phyloP scores from a whole-genome alignment of 2,797 vertebrate species.

The Amblyopsis hoosieri region DNA sequence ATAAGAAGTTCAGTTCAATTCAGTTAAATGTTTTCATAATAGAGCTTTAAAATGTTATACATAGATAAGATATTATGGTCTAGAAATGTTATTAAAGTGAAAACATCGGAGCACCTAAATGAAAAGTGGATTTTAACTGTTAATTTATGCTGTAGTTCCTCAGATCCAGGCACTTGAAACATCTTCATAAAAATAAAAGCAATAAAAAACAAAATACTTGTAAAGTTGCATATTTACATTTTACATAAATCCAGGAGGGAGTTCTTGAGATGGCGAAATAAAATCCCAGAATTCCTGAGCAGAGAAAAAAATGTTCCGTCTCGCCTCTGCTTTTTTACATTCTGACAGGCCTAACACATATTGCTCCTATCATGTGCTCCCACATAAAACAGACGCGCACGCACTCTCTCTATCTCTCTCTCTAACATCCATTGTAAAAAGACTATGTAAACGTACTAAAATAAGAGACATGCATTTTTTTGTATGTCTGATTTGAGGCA shows the following conservation, averaged over 20 bases:
- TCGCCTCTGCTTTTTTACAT: constrained; percentile 27
- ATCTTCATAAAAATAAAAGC: constrained; percentile 8
- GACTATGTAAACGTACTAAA: background rate
- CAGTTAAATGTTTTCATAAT: too few relatives aligned
- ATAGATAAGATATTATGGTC: too few relatives aligned
- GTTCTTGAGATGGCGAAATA: background rate
- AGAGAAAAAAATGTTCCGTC: constrained; percentile 18
- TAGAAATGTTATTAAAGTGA: background rate
- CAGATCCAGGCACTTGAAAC: constrained; percentile 51
- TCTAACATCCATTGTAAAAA: background rate
- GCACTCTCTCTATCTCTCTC: constrained; percentile 9
- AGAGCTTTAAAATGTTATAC: too few relatives aligned
- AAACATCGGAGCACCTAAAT: constrained; percentile 28
- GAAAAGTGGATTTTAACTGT: constrained; percentile 1
- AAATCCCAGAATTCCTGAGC: constrained; percentile 44
- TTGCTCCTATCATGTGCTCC: background rate
- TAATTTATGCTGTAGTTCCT: background rate
- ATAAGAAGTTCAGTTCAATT: too few relatives aligned
- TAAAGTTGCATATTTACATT: constrained; percentile 49
- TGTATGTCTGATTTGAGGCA: background rate
- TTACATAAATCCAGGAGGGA: constrained; percentile 22
- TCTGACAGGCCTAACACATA: constrained; percentile 19
- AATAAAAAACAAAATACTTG: constrained; percentile 16
- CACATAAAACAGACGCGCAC: constrained; percentile 1
- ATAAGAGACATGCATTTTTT: constrained; percentile 5